phyloP scores from a whole-genome alignment of 1,140 invertebrate genomes.

The Lordiphosa mommai region DNA sequence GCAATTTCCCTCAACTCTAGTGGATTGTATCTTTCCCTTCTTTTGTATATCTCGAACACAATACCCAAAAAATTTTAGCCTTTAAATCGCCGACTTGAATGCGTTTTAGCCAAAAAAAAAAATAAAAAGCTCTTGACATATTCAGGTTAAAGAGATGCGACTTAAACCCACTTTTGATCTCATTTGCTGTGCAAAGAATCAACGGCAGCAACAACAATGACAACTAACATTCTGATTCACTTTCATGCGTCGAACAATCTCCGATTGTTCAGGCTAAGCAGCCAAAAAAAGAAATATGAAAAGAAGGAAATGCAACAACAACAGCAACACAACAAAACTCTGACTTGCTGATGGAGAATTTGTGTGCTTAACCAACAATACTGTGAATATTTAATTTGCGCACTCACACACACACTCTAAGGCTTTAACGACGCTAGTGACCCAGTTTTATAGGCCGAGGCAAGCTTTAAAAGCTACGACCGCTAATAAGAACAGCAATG shows the following conservation, averaged over 20 bases:
- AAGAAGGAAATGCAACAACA: constrained; percentile 62
- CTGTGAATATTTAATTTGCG: constrained; percentile 77
- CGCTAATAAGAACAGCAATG: constrained; percentile 68
- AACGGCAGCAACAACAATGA: constrained; percentile 8
- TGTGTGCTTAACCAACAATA: constrained; percentile 68
- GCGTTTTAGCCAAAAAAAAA: constrained; percentile 35
- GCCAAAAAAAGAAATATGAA: constrained; percentile 30
- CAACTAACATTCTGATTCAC: constrained; percentile 69
- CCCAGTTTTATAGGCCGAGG: constrained; percentile 54
- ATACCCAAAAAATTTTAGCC: too few species aligned
- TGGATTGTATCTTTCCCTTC: too few species aligned
- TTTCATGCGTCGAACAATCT: constrained; percentile 66
- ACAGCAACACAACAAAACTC: constrained; percentile 37
- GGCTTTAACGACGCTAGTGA: constrained; percentile 67
- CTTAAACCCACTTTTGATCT: constrained; percentile 74
- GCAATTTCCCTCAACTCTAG: too few species aligned
- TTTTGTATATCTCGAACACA: too few species aligned
- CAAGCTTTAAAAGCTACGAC: constrained; percentile 61
- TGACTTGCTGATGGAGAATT: constrained; percentile 48
- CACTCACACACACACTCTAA: constrained; percentile 26
- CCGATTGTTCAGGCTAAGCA: constrained; percentile 28
- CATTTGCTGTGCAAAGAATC: constrained; percentile 63
- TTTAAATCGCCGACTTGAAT: constrained; percentile 4
- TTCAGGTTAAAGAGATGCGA: constrained; percentile 73
- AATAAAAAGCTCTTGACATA: constrained; percentile 48